phyloP scores from a whole-genome alignment of 2,888 invertebrate genomes.

The Oeneis ivallda region DNA sequence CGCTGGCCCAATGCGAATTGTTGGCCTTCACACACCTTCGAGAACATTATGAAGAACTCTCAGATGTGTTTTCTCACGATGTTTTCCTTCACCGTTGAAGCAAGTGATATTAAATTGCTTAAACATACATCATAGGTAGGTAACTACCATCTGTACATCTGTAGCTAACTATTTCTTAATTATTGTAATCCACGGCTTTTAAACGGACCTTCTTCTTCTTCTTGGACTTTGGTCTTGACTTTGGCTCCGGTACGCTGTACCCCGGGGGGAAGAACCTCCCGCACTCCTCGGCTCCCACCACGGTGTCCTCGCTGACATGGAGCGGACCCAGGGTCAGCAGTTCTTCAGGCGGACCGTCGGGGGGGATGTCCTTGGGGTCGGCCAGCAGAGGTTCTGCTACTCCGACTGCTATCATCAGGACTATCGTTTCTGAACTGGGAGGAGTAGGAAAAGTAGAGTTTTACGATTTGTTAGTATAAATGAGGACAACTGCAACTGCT shows the following conservation, averaged over 20 bases:
- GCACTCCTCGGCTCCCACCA: conserved; percentile 84
- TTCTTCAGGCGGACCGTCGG: conserved; percentile 83
- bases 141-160: no score
- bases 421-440: conserved; percentile 84
- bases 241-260: conserved; percentile 79
- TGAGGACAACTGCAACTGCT: background rate
- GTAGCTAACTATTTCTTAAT: background rate
- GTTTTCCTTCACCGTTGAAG: no score
- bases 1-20: no score
- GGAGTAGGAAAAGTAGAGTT: background rate
- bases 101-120: no score
- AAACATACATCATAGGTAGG: no score
- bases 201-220: conserved; percentile 78
- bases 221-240: conserved; percentile 69
- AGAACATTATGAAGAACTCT: no score
- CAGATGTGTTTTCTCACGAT: no score
- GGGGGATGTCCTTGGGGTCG: conserved; percentile 82
- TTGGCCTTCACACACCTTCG: no score
- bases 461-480: background rate
- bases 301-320: conserved; percentile 85
- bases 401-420: conserved; percentile 85
- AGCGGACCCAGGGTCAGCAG: conserved; percentile 85
- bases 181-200: background rate
- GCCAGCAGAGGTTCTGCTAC: conserved; percentile 84
- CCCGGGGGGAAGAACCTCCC: conserved; percentile 86